Conservation (phyloP, 2,113 vertebrate species). For the Percina caprodes region DNA sequence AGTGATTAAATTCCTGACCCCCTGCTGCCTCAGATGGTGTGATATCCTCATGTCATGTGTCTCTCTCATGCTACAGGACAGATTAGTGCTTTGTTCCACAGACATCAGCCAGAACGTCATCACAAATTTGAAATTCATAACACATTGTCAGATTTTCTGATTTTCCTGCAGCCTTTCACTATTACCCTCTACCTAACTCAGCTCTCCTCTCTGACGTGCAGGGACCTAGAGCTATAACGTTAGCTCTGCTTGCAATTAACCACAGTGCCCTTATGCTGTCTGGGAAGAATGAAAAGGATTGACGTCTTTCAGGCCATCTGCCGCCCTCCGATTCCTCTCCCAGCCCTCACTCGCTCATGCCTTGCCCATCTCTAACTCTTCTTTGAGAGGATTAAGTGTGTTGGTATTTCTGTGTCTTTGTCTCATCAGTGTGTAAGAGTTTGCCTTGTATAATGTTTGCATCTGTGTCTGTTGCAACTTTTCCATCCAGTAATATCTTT, state of each 20-base stretch:
- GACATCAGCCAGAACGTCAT: not conserved
- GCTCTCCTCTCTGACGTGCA: constrained; percentile 51
- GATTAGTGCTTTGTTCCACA: constrained; percentile 49
- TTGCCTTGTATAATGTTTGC: constrained; percentile 26
- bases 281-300: constrained; percentile 80
- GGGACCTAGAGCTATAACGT: constrained; percentile 51
- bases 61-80: constrained; percentile 41
- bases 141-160: not conserved
- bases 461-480: constrained; percentile 56
- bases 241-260: constrained; percentile 68
- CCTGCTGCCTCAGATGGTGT: constrained; percentile 52
- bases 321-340: constrained; percentile 56
- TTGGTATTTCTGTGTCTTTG: constrained; percentile 65
- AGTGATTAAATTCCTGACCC: constrained; percentile 69
- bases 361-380: constrained; percentile 60
- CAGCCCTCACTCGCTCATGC: constrained; percentile 47
- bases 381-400: constrained; percentile 84
- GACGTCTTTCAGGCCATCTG: constrained; percentile 85
- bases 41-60: constrained; percentile 53
- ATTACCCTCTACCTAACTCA: not conserved
- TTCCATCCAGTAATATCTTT: constrained; percentile 60
- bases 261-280: constrained; percentile 73
- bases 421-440: constrained; percentile 58
- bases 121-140: not conserved
- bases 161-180: constrained; percentile 18